Evolutionary conservation across 2,113 vertebrate species (phyloP), one percentile per base, ranked within the genome.

Genomic region (Campylorhamphus procurvoides): DNA sequence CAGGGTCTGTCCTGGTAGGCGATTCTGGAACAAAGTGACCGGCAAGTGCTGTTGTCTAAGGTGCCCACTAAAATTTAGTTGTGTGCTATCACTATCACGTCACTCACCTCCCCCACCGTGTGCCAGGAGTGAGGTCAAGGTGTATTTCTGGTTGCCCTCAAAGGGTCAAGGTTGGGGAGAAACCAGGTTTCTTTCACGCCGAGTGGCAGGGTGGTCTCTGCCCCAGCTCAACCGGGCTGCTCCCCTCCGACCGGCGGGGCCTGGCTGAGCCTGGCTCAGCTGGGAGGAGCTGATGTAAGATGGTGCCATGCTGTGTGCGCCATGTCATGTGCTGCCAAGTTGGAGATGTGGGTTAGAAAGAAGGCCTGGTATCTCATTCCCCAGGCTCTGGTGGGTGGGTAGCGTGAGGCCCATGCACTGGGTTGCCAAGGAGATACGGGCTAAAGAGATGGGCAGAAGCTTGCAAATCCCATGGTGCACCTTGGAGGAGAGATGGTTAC

Each of bases 391-490:
- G 96, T 96, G 96, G 89, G 97, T 96, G 96, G 95, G 93, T 96
- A 97, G 97, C 97, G 97, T 97, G 97, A 97, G 97, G 96, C 97
- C 97, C 97, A 97, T 97, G 97, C 97, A 97, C 95, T 96, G 96
- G 94, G 69, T 96, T 93, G 97, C 96, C 93, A 89, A 95, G 97
- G 97, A 97, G 93, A 87, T 96, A 93, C 2, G 79, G 96, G 93
- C 95, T 95, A 96, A 87, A 96, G 96, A 95, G 95, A 96, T 87
- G 88, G 92, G 83, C 95, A 95, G 94, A 97, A 97, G 97, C 97
- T 97, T 96, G 97, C 91, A 95, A 96, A 64, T 87, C 84, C 95
- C 97, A 96, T 56, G 81, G 97, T 97, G 97, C 96, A 95, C 84
- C 93, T 95, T 94, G 97, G 92, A 97, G 97, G 94, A 96, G 96